phyloP scores from a whole-genome alignment of 1,140 invertebrate genomes.

The Drosophila suzukii region DNA sequence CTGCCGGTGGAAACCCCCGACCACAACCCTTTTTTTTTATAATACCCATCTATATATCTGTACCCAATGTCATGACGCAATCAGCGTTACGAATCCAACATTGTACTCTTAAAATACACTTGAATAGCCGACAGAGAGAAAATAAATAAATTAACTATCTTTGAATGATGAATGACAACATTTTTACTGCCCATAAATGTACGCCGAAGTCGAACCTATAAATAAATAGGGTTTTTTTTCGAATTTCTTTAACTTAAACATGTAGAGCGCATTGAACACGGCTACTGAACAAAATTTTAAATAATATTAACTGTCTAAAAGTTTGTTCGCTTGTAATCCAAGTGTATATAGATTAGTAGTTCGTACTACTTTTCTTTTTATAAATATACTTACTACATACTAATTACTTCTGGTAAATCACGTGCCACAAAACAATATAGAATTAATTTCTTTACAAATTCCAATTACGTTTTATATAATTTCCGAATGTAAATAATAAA shows the following conservation, averaged over 20 bases:
- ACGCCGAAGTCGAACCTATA: neutral
- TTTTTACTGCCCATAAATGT: conserved; percentile 3
- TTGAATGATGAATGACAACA: conserved; percentile 29
- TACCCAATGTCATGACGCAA: conserved; percentile 24
- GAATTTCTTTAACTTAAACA: neutral
- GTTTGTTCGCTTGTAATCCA: neutral
- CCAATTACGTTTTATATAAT: neutral
- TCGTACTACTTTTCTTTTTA: no score
- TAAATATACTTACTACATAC: no score
- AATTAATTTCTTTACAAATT: neutral
- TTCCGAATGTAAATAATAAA: neutral
- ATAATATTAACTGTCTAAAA: no score
- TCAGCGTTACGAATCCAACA: conserved; percentile 7
- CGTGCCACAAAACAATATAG: conserved; percentile 4
- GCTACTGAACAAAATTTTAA: neutral
- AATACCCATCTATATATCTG: neutral
- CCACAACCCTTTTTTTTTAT: no score
- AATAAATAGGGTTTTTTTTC: neutral
- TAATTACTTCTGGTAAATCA: neutral
- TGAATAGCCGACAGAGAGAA: neutral
- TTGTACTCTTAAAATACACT: conserved; percentile 5
- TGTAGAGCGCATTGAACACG: neutral
- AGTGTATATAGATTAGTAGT: no score
- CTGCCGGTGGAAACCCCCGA: conserved; percentile 4
- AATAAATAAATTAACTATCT: conserved; percentile 31